Evolutionary conservation across 1,140 invertebrate species (phyloP).

Genomic region (Drosophila ogumai): DNA sequence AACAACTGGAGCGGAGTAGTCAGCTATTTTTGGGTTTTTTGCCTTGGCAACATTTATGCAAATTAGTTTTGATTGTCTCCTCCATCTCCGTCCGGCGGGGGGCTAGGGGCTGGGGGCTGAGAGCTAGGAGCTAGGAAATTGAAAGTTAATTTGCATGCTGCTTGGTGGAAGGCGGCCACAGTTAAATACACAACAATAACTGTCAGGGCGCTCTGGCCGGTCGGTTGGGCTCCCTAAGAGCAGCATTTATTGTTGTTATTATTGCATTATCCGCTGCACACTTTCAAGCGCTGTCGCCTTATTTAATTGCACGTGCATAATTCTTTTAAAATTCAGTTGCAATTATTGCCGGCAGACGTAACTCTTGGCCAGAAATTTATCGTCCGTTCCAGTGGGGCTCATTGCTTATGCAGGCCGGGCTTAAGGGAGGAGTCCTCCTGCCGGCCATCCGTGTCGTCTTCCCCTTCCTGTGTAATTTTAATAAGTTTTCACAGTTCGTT

Average conservation of each 20-base stretch:
- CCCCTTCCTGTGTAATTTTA: conserved; percentile 60
- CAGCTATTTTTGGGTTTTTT: conserved; percentile 60
- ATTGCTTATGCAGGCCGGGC: conserved; percentile 73
- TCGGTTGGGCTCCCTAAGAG: conserved; percentile 21
- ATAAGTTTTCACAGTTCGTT: conserved; percentile 69
- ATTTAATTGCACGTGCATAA: conserved; percentile 83
- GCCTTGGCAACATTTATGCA: conserved; percentile 80
- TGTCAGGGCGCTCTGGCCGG: conserved; percentile 25
- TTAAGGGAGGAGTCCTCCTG: conserved; percentile 37
- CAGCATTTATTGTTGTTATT: conserved; percentile 75
- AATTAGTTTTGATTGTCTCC: conserved; percentile 83
- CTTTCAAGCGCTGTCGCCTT: conserved; percentile 59
- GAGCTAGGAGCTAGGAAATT: conserved; percentile 60
- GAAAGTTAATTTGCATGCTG: conserved; percentile 83
- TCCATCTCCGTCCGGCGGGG: conserved; percentile 18
- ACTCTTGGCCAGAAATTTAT: conserved; percentile 67
- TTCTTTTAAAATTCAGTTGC: conserved; percentile 81
- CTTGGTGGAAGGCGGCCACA: conserved; percentile 61
- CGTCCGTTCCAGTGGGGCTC: conserved; percentile 53
- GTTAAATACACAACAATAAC: conserved; percentile 78
- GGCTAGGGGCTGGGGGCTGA: not conserved
- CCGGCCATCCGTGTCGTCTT: conserved; percentile 1
- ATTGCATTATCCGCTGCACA: conserved; percentile 72
- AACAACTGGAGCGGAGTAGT: conserved; percentile 38
- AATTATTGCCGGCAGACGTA: conserved; percentile 54